Percentiles rank a stretch among this genome's conserved stretches.
phyloP scores from a whole-genome alignment of 2,113 vertebrate species.

The Lasiurus borealis region DNA sequence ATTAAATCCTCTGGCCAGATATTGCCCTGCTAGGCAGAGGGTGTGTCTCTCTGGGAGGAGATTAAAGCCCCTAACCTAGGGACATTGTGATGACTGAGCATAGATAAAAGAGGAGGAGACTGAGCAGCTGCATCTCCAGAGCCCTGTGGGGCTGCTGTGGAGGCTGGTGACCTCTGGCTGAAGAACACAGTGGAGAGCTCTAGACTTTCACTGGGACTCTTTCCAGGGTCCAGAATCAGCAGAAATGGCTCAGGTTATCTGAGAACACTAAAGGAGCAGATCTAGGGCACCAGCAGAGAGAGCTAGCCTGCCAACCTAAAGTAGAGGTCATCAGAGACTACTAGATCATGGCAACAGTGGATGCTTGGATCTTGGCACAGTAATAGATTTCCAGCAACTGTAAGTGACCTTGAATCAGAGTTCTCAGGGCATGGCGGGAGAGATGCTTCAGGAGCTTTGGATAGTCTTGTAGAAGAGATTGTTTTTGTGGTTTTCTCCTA shows the following conservation, averaged over 20 bases:
- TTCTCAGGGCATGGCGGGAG: background rate
- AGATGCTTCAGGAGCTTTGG: background rate
- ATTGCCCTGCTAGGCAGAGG: background rate
- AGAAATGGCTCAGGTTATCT: slow-evolving; percentile 8
- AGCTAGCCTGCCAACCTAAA: background rate
- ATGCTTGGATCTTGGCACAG: background rate
- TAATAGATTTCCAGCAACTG: slow-evolving; percentile 28
- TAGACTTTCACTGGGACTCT: background rate
- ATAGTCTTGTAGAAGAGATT: background rate
- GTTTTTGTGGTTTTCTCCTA: slow-evolving; percentile 19
- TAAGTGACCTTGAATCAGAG: slow-evolving; percentile 1
- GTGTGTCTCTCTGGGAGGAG: slow-evolving; percentile 54
- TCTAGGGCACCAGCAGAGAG: background rate
- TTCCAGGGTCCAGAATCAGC: slow-evolving; percentile 16
- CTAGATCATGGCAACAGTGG: background rate
- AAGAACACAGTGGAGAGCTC: background rate
- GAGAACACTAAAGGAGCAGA: background rate
- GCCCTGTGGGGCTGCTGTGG: background rate
- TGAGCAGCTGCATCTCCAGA: background rate
- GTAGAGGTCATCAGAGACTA: slow-evolving; percentile 24
- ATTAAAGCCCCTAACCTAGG: slow-evolving; percentile 6
- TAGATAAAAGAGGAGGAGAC: slow-evolving; percentile 21
- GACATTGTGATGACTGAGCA: slow-evolving; percentile 58
- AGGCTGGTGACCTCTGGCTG: slow-evolving; percentile 35
- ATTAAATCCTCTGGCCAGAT: background rate